A percentile compares a stretch with the other conserved stretches of the same genome.
Evolutionary conservation across 1,140 invertebrate species (phyloP).

Genomic region (Drosophila repleta): DNA sequence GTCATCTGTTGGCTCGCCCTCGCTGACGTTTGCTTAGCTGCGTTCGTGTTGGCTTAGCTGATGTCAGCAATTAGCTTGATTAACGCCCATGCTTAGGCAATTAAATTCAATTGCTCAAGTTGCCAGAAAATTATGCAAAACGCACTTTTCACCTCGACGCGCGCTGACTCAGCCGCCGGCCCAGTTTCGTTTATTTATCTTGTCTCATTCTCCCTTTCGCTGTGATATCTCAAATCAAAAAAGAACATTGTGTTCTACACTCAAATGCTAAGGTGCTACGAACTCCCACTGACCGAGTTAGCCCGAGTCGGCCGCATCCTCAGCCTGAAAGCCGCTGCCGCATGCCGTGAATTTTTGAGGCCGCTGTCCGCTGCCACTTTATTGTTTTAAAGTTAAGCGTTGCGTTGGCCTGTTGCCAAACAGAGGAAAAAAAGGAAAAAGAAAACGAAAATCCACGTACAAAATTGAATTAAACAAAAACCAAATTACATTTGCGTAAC

Average conservation of each 20-base stretch:
- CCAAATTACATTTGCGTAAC: slow-evolving; percentile 46
- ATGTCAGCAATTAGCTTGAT: slow-evolving; percentile 65
- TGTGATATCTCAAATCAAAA: slow-evolving; percentile 13
- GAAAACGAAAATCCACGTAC: background rate
- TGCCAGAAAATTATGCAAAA: slow-evolving; percentile 57
- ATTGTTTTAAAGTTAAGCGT: slow-evolving; percentile 48
- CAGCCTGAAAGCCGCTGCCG: slow-evolving; percentile 24
- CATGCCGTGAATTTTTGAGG: slow-evolving; percentile 35
- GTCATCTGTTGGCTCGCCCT: background rate
- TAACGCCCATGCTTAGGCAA: slow-evolving; percentile 59
- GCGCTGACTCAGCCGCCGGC: slow-evolving; percentile 36
- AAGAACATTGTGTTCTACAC: slow-evolving; percentile 2
- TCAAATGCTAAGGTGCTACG: slow-evolving; percentile 60
- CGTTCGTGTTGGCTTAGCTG: slow-evolving; percentile 38
- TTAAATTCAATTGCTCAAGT: slow-evolving; percentile 54
- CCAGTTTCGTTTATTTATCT: slow-evolving; percentile 25
- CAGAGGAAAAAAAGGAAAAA: background rate
- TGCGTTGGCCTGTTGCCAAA: slow-evolving; percentile 29
- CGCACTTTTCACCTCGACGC: slow-evolving; percentile 45
- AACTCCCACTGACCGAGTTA: slow-evolving; percentile 53
- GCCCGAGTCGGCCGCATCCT: background rate
- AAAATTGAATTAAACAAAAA: slow-evolving; percentile 47
- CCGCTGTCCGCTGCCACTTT: slow-evolving; percentile 2
- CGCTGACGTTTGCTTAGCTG: slow-evolving; percentile 24
- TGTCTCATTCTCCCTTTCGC: background rate